Evolutionary conservation across 2,888 invertebrate species (phyloP), one percentile per base, ranked within the genome.

Genomic region (Eupeodes luniger): DNA sequence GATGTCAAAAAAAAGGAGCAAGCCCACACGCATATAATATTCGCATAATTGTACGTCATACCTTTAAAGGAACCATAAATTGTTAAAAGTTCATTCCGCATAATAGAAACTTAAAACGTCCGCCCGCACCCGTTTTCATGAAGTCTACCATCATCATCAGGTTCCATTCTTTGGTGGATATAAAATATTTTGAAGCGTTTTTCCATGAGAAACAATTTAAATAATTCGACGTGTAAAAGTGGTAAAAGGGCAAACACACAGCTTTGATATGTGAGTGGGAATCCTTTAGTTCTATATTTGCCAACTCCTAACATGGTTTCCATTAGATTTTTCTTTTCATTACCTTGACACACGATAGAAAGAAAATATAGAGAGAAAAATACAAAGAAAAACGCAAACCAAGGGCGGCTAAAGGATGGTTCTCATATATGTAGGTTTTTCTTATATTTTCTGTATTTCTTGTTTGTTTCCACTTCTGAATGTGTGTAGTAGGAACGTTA

Each of bases 241-340:
- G 70, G 59, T 59, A 69, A 84, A 84, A 76, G 69, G 53, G 55
- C 55, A 70, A 80, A 75, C 70, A 75, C 44, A 70, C 59, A 36
- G 69, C 69, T 57, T 55, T 36, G 40, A 70, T 16, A 9, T n/a
- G 53, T 12, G 64, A 64, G 44, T 64, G 34, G 19, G 79, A 75
- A 51, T 83, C 74, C 19, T 72, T 34, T 66, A 67, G 62, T 62
- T 49, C 19, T 34, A 84, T 80, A 49, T 85, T 80, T 80, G 57
- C 85, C 75, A 85, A 80, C 80, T 57, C 66, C 85, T 80, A 70
- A 57, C 69, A 70, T 84, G 47, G 59, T 84, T 84, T 84, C 74
- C 84, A 75, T 75, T 69, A 70, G 69, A 72, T 51, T 80, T 47
- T 44, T 16, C 19, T 40, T 59, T 59, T 36, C 81, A 81, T 85